Evolutionary conservation across 2,113 vertebrate genomes (phyloP), one percentile per base, ranked within the genome.

Genomic region (Callospermophilus lateralis): DNA sequence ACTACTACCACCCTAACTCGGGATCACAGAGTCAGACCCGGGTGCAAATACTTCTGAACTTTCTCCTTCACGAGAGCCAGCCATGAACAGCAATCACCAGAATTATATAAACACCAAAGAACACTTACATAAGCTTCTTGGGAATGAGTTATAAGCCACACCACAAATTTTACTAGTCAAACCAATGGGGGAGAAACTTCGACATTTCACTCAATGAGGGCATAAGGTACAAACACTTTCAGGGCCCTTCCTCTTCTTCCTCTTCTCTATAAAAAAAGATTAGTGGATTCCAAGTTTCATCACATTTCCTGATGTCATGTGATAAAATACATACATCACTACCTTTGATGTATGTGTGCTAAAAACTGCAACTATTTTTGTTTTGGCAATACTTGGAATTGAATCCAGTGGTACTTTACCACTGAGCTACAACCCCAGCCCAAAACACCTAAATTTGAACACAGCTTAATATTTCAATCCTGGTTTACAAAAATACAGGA

Each of bases 61-160:
- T 98, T 98, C 98, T 95, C 97, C 96, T 97, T 98, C 96, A 97
- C 90, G 0, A 4, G 87, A 97, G 90, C 96, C 98, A 97, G 97
- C 55, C 6, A 26, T 65, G 65, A 87, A 65, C 37, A 90, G 97
- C 94, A 90, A 90, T 74, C 87, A 96, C 94, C 87, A 55, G 3
- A 97, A 97, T 98, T 98, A 98, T 88, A 98, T 97, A 98, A 98
- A 98, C 94, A 96, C 95, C 93, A 95, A 97, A 93, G 96, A 98
- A 97, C 97, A 97, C 97, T 98, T 98, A 98, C 79, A 95, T 98
- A 98, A 98, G 90, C 15, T 39, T 78, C 88, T 97, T 94, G 97
- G 97, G 95, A 98, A 97, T 39, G 1, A 97, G 96, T 84, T 34
- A 13, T 94, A 96, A 98, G 94, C 77, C 12, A 11, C 85, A 96